These are phyloP conservation scores for Toxostoma redivivum DNA, from an alignment of 2,113 vertebrate species.

Conservation along the genomic window DNA sequence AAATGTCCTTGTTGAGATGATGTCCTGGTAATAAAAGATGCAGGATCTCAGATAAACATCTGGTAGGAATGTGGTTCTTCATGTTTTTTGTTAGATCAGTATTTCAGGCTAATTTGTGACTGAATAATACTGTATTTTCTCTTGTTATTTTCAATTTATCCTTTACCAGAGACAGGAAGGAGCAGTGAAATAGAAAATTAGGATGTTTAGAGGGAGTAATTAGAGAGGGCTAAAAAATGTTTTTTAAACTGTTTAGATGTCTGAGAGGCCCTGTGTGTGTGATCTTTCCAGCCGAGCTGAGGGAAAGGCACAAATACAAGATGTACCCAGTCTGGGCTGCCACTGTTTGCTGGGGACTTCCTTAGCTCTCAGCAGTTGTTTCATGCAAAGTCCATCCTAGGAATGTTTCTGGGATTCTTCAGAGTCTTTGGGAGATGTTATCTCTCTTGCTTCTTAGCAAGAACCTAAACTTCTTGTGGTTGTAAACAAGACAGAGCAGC, in stretches of 20 bases:
- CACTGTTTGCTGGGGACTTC: neutral
- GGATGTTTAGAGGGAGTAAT: conserved; percentile 37
- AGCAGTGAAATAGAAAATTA: conserved; percentile 32
- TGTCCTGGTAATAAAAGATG: neutral
- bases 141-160: conserved; percentile 23
- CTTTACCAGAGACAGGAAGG: conserved; percentile 23
- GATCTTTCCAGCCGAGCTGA: neutral
- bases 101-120: conserved; percentile 6
- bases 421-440: neutral
- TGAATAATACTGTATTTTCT: neutral
- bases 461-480: neutral
- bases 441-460: neutral
- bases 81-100: neutral
- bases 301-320: neutral
- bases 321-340: neutral
- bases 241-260: conserved; percentile 36
- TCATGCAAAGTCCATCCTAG: neutral
- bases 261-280: neutral
- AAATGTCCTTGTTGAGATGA: neutral
- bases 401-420: neutral
- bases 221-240: conserved; percentile 1
- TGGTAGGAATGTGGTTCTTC: neutral
- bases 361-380: neutral
- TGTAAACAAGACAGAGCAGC: neutral
- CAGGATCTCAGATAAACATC: neutral